These are phyloP conservation scores for Alloscopus bannaensis DNA, from an alignment of 2,888 invertebrate species.

Conservation along the genomic window DNA sequence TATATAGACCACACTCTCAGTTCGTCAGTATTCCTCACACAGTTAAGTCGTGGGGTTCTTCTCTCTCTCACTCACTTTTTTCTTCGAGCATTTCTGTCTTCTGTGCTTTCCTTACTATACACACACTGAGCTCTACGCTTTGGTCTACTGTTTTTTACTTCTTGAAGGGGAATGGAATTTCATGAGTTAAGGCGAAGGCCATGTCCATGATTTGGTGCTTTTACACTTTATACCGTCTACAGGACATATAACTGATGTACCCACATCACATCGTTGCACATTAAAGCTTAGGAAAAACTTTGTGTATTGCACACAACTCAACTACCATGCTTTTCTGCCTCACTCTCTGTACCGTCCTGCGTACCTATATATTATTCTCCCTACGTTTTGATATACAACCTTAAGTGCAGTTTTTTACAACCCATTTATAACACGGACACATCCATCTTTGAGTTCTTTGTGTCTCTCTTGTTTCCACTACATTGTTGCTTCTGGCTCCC, in stretches of 20 bases:
- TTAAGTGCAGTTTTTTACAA: no score
- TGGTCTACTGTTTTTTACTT: slow-evolving; percentile 46
- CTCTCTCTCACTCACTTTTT: slow-evolving; percentile 40
- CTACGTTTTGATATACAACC: no score
- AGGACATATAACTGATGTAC: slow-evolving; percentile 11
- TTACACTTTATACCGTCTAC: slow-evolving; percentile 40
- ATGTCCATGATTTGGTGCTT: slow-evolving; percentile 54
- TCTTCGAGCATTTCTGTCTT: slow-evolving; percentile 15
- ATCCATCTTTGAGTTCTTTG: no score
- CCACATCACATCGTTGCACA: no score
- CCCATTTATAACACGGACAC: no score
- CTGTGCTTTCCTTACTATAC: slow-evolving; percentile 1
- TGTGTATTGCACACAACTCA: no score
- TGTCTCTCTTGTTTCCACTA: no score
- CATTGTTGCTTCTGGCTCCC: no score
- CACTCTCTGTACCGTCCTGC: neutral
- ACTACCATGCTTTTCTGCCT: no score
- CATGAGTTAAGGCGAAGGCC: slow-evolving; percentile 64
- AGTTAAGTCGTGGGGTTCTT: slow-evolving; percentile 58
- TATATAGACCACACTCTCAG: slow-evolving; percentile 63
- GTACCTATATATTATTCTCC: no score
- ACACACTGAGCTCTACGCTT: slow-evolving; percentile 1
- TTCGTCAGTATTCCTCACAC: slow-evolving; percentile 51
- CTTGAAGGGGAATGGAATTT: slow-evolving; percentile 67
- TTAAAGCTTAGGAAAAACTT: no score